Conservation (phyloP, 2,888 invertebrate genomes). For the Lissonota sp. region DNA sequence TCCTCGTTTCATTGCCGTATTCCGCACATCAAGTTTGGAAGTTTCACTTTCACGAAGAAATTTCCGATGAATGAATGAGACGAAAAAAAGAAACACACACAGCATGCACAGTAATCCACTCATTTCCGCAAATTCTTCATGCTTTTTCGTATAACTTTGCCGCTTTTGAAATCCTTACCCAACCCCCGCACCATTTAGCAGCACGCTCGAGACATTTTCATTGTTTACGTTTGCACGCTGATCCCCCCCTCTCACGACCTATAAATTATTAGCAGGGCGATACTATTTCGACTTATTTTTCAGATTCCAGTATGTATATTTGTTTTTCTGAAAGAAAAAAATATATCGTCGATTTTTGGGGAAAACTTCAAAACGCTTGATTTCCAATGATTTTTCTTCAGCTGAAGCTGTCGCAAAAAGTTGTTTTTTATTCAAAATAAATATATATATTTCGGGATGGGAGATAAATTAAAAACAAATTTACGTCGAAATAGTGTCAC, state of each 20-base stretch:
- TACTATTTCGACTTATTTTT: no score
- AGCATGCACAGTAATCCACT: slow-evolving; percentile 6
- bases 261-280: no score
- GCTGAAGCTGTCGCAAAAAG: no score
- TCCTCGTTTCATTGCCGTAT: slow-evolving; percentile 11
- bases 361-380: no score
- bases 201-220: slow-evolving; percentile 22
- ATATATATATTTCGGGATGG: no score
- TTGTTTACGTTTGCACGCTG: slow-evolving; percentile 50
- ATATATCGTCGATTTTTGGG: no score
- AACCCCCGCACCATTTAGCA: background rate
- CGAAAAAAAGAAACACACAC: background rate
- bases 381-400: no score
- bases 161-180: background rate
- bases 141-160: slow-evolving; percentile 8
- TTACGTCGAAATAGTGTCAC: no score
- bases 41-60: slow-evolving; percentile 7
- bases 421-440: no score
- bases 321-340: background rate
- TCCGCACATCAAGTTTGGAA: background rate
- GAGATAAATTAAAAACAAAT: no score
- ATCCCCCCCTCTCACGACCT: background rate
- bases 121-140: background rate
- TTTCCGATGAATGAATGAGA: slow-evolving; percentile 18
- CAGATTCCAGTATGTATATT: no score